Percentiles rank a stretch among this genome's conserved stretches.
Evolutionary conservation across 2,113 vertebrate genomes (phyloP).

Genomic region (Numenius arquata): DNA sequence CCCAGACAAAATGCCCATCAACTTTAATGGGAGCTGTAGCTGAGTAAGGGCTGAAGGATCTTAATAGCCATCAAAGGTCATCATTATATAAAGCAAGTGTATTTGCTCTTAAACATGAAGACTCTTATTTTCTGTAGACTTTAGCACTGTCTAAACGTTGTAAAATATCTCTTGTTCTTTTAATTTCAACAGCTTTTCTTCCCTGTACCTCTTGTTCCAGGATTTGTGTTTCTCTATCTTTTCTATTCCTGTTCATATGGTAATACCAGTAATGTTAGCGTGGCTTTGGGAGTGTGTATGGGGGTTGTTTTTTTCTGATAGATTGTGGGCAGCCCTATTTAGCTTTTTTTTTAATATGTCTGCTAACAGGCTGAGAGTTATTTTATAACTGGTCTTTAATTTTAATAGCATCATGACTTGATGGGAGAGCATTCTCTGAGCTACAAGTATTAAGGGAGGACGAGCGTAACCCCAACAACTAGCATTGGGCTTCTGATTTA

Average conservation of each 20-base stretch:
- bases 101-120: neutral
- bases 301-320: neutral
- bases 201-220: neutral
- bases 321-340: neutral
- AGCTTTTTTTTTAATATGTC: neutral
- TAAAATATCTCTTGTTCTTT: neutral
- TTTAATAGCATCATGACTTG: neutral
- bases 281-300: neutral
- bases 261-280: neutral
- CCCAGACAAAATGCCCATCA: constrained; percentile 46
- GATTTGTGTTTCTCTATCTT: neutral
- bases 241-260: neutral
- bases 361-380: neutral
- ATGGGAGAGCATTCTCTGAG: neutral
- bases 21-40: constrained; percentile 26
- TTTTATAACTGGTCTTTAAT: neutral
- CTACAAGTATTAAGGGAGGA: neutral
- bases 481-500: neutral
- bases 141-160: neutral
- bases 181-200: neutral
- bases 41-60: constrained; percentile 32
- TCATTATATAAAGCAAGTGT: neutral
- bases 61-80: constrained; percentile 27
- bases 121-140: neutral
- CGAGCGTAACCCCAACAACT: neutral